phyloP scores from a whole-genome alignment of 2,113 vertebrate genomes.

The Mungos mungo region DNA sequence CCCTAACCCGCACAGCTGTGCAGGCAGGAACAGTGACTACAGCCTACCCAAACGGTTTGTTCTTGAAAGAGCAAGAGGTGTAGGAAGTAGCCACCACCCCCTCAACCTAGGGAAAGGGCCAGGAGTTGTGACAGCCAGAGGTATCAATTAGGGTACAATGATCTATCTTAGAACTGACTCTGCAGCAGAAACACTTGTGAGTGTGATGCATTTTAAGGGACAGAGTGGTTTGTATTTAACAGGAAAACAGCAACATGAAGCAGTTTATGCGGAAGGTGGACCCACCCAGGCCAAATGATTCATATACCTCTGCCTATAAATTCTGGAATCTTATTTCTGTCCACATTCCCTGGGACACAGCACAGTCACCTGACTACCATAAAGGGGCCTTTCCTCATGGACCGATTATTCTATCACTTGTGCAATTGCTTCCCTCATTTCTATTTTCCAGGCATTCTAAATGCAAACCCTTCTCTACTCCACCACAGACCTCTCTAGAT shows the following conservation, averaged over 20 bases:
- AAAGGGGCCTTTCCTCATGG: background rate
- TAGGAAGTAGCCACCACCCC: background rate
- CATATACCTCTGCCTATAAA: background rate
- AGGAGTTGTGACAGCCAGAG: background rate
- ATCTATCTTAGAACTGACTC: background rate
- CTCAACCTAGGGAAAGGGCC: background rate
- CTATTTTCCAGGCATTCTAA: background rate
- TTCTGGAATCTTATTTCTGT: background rate
- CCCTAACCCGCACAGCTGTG: background rate
- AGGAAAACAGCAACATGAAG: background rate
- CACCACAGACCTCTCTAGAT: background rate
- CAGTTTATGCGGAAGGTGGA: background rate
- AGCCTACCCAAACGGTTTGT: background rate
- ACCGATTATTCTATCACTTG: background rate
- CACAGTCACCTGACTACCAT: background rate
- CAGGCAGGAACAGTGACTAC: background rate
- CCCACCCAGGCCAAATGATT: background rate
- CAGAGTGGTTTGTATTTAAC: background rate
- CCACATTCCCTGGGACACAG: background rate
- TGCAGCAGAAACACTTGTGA: background rate
- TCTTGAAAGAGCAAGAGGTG: background rate
- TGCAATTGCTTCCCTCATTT: background rate
- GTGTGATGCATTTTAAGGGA: background rate
- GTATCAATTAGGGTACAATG: too few relatives aligned
- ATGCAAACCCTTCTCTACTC: background rate